Evolutionary conservation across 1,140 invertebrate species (phyloP).

Genomic region (Bradynema listronoti): DNA sequence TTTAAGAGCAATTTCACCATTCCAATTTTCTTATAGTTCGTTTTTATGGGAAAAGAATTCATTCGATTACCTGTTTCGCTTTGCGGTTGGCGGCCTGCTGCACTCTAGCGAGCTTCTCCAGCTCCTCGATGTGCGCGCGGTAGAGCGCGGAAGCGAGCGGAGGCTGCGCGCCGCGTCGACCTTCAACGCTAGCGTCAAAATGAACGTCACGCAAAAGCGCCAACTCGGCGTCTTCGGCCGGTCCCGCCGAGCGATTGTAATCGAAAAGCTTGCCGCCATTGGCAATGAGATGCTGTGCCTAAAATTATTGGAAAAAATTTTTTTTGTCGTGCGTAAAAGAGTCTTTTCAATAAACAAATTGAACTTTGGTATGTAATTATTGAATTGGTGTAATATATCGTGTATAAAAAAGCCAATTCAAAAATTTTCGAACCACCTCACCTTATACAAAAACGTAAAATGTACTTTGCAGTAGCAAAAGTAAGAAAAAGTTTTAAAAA

Average conservation of each 20-base stretch:
- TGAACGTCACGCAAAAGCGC: slow-evolving; percentile 15
- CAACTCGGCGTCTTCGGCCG: neutral
- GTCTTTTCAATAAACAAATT: slow-evolving; percentile 6
- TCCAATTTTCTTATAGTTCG: neutral
- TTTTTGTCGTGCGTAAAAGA: neutral
- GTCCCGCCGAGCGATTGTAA: too few species aligned
- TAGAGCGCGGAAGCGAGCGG: neutral
- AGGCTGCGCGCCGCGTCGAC: too few species aligned
- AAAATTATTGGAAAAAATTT: too few species aligned
- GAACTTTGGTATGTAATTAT: too few species aligned
- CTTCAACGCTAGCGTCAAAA: neutral
- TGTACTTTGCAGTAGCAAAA: too few species aligned
- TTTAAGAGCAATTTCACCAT: neutral
- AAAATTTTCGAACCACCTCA: neutral
- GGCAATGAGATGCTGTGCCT: too few species aligned
- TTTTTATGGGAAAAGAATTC: neutral
- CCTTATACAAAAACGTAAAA: neutral
- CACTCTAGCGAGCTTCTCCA: slow-evolving; percentile 12
- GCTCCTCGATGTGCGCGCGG: neutral
- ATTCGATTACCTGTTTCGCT: slow-evolving; percentile 12
- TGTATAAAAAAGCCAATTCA: too few species aligned
- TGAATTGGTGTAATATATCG: too few species aligned
- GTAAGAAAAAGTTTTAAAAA: neutral
- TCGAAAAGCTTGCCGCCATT: too few species aligned
- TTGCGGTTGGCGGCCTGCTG: slow-evolving; percentile 12